Conservation (phyloP, 2,113 vertebrate species). For the Lagenorhynchus albirostris region DNA sequence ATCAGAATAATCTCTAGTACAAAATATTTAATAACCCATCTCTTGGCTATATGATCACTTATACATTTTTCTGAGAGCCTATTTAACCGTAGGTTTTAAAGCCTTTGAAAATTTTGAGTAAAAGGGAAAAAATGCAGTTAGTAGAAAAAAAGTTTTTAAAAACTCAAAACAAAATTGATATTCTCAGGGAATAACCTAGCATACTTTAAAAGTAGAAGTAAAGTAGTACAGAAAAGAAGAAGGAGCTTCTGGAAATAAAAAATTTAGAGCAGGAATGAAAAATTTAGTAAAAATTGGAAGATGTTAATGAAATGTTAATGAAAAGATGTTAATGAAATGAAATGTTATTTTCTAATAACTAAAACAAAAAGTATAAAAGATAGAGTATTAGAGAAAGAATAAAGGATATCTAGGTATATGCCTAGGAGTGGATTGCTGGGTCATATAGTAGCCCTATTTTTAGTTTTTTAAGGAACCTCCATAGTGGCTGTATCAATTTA, state of each 20-base stretch:
- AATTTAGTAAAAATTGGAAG: neutral
- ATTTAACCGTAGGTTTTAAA: neutral
- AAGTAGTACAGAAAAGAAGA: neutral
- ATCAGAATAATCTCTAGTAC: neutral
- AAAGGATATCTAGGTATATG: neutral
- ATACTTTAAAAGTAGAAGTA: neutral
- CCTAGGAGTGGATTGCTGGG: too few species aligned
- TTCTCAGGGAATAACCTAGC: neutral
- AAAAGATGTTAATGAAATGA: too few species aligned
- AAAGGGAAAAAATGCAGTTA: neutral
- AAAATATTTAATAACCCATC: neutral
- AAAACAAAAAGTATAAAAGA: neutral
- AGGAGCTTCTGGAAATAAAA: neutral
- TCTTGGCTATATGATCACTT: neutral
- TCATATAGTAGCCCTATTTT: too few species aligned
- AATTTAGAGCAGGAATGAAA: neutral
- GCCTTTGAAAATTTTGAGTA: neutral
- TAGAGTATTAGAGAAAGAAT: neutral
- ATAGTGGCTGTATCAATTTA: too few species aligned
- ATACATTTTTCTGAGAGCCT: neutral
- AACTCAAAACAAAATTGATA: neutral
- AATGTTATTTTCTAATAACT: neutral
- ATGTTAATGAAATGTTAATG: too few species aligned
- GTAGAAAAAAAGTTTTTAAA: neutral
- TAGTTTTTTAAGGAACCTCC: too few species aligned